phyloP scores from a whole-genome alignment of 2,113 vertebrate species.

The Crocuta crocuta region DNA sequence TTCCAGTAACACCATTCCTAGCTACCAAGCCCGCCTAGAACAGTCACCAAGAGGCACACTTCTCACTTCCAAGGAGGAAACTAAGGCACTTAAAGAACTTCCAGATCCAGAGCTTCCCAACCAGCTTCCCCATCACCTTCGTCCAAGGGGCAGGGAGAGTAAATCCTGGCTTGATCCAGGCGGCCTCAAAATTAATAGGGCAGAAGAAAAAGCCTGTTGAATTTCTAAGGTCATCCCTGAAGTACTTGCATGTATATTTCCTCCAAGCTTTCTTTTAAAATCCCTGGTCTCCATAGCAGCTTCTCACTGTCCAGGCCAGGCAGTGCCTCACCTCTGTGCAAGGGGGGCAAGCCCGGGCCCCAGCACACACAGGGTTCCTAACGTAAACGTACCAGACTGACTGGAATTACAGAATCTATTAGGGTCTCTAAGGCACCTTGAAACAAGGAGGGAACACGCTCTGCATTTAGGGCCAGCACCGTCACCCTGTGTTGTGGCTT shows the following conservation, averaged over 20 bases:
- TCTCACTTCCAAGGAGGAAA: not conserved
- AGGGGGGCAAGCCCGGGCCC: not conserved
- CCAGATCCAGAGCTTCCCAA: not conserved
- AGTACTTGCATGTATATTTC: not conserved
- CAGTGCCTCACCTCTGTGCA: not conserved
- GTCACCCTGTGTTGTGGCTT: not conserved
- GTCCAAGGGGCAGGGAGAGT: not conserved
- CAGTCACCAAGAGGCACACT: not conserved
- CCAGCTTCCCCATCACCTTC: not conserved
- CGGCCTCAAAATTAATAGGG: not conserved
- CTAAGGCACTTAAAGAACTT: not conserved
- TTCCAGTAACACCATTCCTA: slow-evolving; percentile 30
- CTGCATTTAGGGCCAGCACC: not conserved
- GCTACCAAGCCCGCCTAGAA: slow-evolving; percentile 12
- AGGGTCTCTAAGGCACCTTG: not conserved
- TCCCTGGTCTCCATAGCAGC: not conserved
- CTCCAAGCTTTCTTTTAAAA: slow-evolving; percentile 56
- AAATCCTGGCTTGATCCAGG: not conserved
- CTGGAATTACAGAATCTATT: not conserved
- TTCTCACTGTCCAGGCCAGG: not conserved
- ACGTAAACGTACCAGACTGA: not conserved
- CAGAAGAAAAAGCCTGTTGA: not conserved
- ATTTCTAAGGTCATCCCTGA: not conserved
- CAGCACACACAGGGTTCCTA: not conserved
- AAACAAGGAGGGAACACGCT: not conserved